Evolutionary conservation across 2,888 invertebrate genomes (phyloP).

Genomic region (Incurvaria masculella): DNA sequence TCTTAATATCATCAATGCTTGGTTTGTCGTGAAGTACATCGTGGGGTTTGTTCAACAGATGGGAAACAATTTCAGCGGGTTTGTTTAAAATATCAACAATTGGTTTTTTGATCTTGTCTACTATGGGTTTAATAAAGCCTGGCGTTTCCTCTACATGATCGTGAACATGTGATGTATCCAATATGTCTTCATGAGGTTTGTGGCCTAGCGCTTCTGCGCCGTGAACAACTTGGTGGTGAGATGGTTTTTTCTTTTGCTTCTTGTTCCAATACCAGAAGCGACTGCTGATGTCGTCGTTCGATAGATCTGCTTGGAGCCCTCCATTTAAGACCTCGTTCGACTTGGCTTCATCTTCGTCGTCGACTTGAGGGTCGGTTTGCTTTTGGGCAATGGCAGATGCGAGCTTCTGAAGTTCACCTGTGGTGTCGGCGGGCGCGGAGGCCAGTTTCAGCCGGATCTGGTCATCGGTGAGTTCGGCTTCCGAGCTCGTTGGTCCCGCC

Average conservation of each 20-base stretch:
- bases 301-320: neutral
- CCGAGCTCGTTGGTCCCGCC: neutral
- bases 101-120: too few species aligned
- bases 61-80: too few species aligned
- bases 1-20: neutral
- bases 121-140: too few species aligned
- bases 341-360: neutral
- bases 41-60: too few species aligned
- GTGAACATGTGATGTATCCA: too few species aligned
- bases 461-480: neutral
- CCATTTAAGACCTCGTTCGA: neutral
- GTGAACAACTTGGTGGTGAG: neutral
- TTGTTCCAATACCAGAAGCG: neutral
- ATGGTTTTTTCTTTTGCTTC: neutral
- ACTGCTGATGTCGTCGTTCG: neutral
- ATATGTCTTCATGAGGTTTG: neutral
- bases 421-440: neutral
- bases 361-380: neutral
- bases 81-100: too few species aligned
- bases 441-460: neutral
- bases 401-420: neutral
- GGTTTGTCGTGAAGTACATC: neutral
- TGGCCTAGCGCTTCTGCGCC: neutral
- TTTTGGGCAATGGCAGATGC: too few species aligned
- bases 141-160: neutral